Evolutionary conservation across 2,888 invertebrate genomes (phyloP).

Genomic region (Mesopsocus fuscifrons): DNA sequence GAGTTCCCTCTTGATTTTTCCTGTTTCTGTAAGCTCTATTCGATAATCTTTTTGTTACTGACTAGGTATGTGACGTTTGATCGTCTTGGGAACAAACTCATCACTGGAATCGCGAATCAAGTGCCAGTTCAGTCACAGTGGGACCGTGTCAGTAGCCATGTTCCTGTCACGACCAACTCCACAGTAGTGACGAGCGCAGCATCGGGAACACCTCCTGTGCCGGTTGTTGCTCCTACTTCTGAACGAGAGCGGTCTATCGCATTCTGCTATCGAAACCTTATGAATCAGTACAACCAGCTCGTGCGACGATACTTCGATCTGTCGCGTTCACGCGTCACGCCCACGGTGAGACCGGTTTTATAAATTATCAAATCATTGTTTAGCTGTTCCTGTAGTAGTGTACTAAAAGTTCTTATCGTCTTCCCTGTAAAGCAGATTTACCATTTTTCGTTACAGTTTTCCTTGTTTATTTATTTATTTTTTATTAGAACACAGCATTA

Average conservation of each 20-base stretch:
- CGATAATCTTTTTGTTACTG: too few relatives aligned
- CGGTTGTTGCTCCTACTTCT: conserved; percentile 16
- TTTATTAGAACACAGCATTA: too few relatives aligned
- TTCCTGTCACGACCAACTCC: conserved; percentile 21
- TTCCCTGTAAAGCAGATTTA: too few relatives aligned
- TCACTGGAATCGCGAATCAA: conserved; percentile 62
- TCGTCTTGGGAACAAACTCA: conserved; percentile 55
- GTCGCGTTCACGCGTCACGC: conserved; percentile 26
- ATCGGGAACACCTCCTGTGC: conserved; percentile 22
- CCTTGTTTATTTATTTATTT: conserved; percentile 16
- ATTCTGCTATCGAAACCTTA: conserved; percentile 27
- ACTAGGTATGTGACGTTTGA: conserved; percentile 73
- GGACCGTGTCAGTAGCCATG: conserved; percentile 23
- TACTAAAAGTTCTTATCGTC: too few relatives aligned
- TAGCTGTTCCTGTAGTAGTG: too few relatives aligned
- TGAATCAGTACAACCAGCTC: conserved; percentile 30
- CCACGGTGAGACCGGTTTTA: too few relatives aligned
- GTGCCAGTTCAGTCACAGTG: conserved; percentile 27
- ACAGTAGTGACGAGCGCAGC: conserved; percentile 29
- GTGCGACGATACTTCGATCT: conserved; percentile 28
- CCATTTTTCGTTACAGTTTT: too few relatives aligned
- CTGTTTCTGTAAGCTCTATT: too few relatives aligned
- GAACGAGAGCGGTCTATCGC: conserved; percentile 29
- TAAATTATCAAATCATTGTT: too few relatives aligned
- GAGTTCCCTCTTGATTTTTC: too few relatives aligned